Evolutionary conservation across 2,113 vertebrate species (phyloP).

Genomic region (Strigops habroptila): DNA sequence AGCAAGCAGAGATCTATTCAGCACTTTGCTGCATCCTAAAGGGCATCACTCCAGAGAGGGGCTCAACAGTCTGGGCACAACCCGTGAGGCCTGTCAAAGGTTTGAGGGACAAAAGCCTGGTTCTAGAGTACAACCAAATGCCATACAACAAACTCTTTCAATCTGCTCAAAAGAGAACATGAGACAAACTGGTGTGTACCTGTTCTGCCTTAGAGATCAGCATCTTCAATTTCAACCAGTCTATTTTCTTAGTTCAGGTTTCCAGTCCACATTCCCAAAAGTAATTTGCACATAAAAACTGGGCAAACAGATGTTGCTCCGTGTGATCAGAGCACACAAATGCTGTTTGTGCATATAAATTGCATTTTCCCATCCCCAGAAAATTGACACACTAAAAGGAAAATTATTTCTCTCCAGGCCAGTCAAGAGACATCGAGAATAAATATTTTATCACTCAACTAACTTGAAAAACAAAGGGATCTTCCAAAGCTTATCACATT

Average conservation of each 20-base stretch:
- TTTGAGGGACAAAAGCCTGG: background rate
- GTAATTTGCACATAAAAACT: background rate
- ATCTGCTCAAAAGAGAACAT: background rate
- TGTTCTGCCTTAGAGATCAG: background rate
- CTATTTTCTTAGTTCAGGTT: background rate
- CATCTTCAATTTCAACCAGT: background rate
- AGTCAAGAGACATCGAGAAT: background rate
- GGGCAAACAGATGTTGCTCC: background rate
- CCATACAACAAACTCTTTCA: background rate
- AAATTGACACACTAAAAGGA: background rate
- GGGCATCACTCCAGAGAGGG: background rate
- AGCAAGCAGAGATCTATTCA: background rate
- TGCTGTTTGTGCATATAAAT: background rate
- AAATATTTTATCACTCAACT: background rate
- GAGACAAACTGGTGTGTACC: background rate
- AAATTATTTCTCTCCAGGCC: background rate
- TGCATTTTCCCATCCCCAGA: background rate
- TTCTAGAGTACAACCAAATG: background rate
- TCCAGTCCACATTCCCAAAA: background rate
- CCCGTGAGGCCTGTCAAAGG: background rate
- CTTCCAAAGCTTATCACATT: background rate
- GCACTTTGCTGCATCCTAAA: background rate
- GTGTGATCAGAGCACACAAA: background rate
- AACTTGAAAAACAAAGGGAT: background rate
- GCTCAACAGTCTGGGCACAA: accelerated